phyloP scores from a whole-genome alignment of 2,113 vertebrate species.

The Phainopepla nitens region DNA sequence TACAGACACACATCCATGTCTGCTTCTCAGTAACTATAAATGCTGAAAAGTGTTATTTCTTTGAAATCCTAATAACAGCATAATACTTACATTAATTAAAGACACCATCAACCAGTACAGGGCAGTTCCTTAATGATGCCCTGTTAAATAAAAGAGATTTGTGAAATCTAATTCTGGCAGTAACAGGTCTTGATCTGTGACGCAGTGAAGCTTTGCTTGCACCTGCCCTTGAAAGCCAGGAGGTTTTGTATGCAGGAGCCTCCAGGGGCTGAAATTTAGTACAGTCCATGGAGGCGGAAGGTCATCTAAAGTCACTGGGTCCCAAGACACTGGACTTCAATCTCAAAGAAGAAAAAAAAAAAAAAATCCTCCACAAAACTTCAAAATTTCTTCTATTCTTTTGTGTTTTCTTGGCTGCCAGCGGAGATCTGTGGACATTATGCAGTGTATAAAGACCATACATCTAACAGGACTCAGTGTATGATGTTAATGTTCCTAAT shows the following conservation, averaged over 20 bases:
- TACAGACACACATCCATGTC: background rate
- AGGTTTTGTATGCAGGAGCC: constrained; percentile 79
- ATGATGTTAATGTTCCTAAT: constrained; percentile 65
- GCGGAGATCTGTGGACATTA: constrained; percentile 68
- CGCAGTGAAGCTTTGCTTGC: constrained; percentile 77
- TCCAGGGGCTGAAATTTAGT: constrained; percentile 81
- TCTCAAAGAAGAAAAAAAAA: constrained; percentile 61
- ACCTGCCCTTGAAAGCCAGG: constrained; percentile 77
- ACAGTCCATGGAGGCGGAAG: constrained; percentile 74
- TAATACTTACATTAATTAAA: constrained; percentile 36
- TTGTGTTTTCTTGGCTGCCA: constrained; percentile 61
- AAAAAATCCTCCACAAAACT: constrained; percentile 61
- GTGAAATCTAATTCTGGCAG: constrained; percentile 77
- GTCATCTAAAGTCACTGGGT: constrained; percentile 80
- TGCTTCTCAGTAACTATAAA: background rate
- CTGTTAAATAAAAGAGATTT: constrained; percentile 67
- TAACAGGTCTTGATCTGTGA: constrained; percentile 74
- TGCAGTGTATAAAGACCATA: constrained; percentile 23
- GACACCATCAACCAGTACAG: background rate
- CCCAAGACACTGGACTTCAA: constrained; percentile 79
- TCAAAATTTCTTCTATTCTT: constrained; percentile 74
- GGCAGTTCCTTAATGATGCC: constrained; percentile 63
- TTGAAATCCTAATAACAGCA: background rate
- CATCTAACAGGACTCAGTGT: constrained; percentile 38
- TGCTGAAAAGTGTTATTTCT: background rate